Conservation (phyloP, 2,797 vertebrate genomes). For the Diplodus puntazzo region DNA sequence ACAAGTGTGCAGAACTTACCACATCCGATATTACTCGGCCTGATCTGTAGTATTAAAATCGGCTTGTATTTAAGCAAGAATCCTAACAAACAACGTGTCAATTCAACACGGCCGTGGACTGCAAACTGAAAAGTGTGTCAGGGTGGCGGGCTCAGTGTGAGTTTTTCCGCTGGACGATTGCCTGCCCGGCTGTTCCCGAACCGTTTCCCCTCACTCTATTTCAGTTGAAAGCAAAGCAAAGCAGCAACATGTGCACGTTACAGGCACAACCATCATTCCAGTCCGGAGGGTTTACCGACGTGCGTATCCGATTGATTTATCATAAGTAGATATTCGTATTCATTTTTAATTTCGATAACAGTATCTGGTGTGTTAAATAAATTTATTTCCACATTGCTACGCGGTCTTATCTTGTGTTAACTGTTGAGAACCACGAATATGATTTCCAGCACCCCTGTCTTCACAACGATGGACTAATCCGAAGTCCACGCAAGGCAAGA, state of each 20-base stretch:
- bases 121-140: conserved; percentile 74
- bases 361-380: rapidly evolving
- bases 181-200: conserved; percentile 81
- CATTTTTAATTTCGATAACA: rapidly evolving
- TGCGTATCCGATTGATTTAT: not conserved
- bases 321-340: rapidly evolving
- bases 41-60: conserved; percentile 86
- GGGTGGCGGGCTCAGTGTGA: conserved; percentile 81
- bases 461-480: conserved; percentile 56
- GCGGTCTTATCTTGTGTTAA: not conserved
- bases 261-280: conserved; percentile 57
- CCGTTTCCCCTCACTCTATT: conserved; percentile 83
- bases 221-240: conserved; percentile 84
- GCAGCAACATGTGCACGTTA: conserved; percentile 90
- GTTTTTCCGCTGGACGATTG: conserved; percentile 83
- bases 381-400: rapidly evolving
- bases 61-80: conserved; percentile 71
- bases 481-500: conserved; percentile 31
- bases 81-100: conserved; percentile 68
- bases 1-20: conserved; percentile 89
- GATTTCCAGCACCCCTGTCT: conserved; percentile 31
- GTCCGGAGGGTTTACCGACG: conserved; percentile 24
- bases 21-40: conserved; percentile 91
- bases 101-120: conserved; percentile 61
- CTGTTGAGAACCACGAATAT: not conserved